Evolutionary conservation across 2,888 invertebrate species (phyloP), one percentile per base, ranked within the genome.

Genomic region (Lochmaea capreae): DNA sequence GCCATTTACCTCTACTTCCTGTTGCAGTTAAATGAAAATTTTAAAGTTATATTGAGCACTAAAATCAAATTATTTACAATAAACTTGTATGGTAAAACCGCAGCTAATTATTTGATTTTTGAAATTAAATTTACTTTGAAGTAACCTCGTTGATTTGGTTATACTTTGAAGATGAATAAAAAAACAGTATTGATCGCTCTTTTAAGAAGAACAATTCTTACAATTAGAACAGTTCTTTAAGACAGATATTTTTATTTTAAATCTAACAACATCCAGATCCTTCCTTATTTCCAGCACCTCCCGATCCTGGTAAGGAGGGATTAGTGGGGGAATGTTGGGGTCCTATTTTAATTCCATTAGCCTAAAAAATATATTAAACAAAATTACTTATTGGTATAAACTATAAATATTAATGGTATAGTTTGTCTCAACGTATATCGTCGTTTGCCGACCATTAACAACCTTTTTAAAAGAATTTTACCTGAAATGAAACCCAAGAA

Each of bases 321-420:
- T 93, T 95, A 84, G 94, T 95, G 72, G 97, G 96, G 77, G 98
- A 97, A 90, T 99, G 98, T 89, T 99, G 98, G 77, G 99, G 98
- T 70, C 99, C 99, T 84, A 99, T 97, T 91, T 99, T 99, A 87
- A 99, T 99, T 83, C 99, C 99, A 88, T 99, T 99, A 80, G 99
- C 99, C 98, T 99, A 87, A 22, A 89, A 6, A 59, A 33, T 5
- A n/a, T n/a, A n/a, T n/a, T n/a, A 22, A 26, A 49, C n/a, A 10
- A 43, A 1, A 39, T 43, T 42, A 8, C 16, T 3, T 5, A n/a
- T 4, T 10, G 52, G n/a, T n/a, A 8, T 4, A 52, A 52, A 16
- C 59, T 12, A 59, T 26, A 58, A 58, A 22, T 16, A 22, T 22
- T 22, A 22, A 22, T 22, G 22, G n/a, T n/a, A n/a, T n/a, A n/a